Evolutionary conservation across 1,140 invertebrate genomes (phyloP), one percentile per base, ranked within the genome.

Genomic region (Halotydeus destructor): DNA sequence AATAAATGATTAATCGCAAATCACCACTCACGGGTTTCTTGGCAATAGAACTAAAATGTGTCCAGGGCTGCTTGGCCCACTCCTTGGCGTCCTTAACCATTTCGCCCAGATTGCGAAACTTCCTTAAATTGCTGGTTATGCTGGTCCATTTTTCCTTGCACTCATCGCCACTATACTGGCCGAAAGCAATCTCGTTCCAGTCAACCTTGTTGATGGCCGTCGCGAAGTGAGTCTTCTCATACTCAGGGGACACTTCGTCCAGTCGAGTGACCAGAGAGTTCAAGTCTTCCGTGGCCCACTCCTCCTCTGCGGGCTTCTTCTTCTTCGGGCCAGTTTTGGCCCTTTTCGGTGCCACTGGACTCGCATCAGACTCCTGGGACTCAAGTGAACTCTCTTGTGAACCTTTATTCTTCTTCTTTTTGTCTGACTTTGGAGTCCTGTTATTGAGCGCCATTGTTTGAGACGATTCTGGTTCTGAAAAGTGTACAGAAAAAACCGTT

Each of bases 91-190:
- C 66, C 23, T 51, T 47, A 3, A 66, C 43, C 27, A 68, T 46
- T 53, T 68, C 66, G 6, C 50, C 51, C 22, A 68, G 50, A 25
- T 65, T 51, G 14, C 66, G 47, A 52, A 57, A 67, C 14, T 58
- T 48, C 14, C 66, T 49, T 11, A 67, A 41, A 44, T 46, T 55
- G 12, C 44, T 50, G 6, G 48, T 44, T 30, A 66, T 47, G 27
- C 52, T 38, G 14, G 45, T 37, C 62, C 63, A 66, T 41, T 59
- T 59, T 30, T 54, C 52, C 45, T 63, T 63, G 48, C 65, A 67
- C 11, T 65, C 56, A 25, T 49, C 50, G 14, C 50, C 41, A 9
- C 53, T 42, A 38, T 56, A 53, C 12, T 47, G 24, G 3, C 44
- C 48, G 44, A 58, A 57, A 24, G 39, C 40, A 21, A 58, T 47